These are phyloP conservation scores for Drosophila paramelanica DNA, from an alignment of 2,888 invertebrate species.

Conservation along the genomic window DNA sequence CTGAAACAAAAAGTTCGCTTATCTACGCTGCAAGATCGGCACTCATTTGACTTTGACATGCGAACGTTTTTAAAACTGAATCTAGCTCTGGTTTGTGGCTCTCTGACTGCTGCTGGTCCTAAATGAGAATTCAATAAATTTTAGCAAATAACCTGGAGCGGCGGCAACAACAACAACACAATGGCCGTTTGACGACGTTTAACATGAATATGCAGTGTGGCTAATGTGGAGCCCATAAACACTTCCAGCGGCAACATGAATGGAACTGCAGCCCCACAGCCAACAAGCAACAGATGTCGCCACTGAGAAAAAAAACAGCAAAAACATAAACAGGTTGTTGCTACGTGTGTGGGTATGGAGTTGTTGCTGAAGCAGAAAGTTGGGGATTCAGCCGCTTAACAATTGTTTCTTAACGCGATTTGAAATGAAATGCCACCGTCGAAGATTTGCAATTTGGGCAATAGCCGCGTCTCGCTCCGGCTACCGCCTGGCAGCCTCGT, in stretches of 20 bases:
- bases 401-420: constrained; percentile 80
- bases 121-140: constrained; percentile 83
- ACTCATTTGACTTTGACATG: constrained; percentile 55
- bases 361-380: constrained; percentile 32
- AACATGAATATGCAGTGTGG: constrained; percentile 84
- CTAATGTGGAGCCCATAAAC: constrained; percentile 83
- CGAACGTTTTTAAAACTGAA: constrained; percentile 55
- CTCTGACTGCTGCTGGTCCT: constrained; percentile 52
- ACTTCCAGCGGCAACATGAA: constrained; percentile 81
- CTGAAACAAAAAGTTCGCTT: constrained; percentile 61
- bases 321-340: constrained; percentile 56
- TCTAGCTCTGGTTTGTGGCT: constrained; percentile 30
- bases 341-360: constrained; percentile 67
- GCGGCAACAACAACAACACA: constrained; percentile 57
- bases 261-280: constrained; percentile 46
- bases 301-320: constrained; percentile 22
- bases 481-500: constrained; percentile 1
- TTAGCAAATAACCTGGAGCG: constrained; percentile 62
- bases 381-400: constrained; percentile 58
- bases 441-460: constrained; percentile 71
- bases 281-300: constrained; percentile 62
- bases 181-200: constrained; percentile 73
- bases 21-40: constrained; percentile 77
- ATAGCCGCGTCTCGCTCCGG: constrained; percentile 32
- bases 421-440: constrained; percentile 76